Evolutionary conservation across 1,140 invertebrate genomes (phyloP).

Genomic region (Lethrus apterus): DNA sequence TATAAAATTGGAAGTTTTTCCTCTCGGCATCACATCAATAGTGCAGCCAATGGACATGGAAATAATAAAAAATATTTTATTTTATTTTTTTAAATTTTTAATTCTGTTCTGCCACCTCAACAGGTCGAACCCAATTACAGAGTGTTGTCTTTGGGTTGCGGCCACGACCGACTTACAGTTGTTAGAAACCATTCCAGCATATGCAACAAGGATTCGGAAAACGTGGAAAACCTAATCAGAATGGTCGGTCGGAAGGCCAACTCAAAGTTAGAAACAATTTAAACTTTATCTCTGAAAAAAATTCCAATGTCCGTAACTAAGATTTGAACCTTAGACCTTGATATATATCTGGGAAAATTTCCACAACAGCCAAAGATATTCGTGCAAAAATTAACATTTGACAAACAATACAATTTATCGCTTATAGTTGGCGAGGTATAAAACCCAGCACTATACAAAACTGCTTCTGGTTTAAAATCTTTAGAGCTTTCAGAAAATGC

Average conservation of each 20-base stretch:
- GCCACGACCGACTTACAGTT: no score
- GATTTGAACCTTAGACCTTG: slow-evolving; percentile 3
- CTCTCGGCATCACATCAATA: slow-evolving; percentile 7
- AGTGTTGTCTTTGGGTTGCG: no score
- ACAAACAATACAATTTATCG: not conserved
- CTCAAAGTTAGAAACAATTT: no score
- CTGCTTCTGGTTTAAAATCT: not conserved
- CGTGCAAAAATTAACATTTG: slow-evolving; percentile 3
- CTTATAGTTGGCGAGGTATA: slow-evolving; percentile 4
- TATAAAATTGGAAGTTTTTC: slow-evolving; percentile 7
- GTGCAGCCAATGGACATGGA: slow-evolving; percentile 4
- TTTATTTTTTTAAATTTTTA: no score
- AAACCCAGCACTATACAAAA: slow-evolving; percentile 7
- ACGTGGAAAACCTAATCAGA: no score
- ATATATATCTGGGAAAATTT: not conserved
- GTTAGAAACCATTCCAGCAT: no score
- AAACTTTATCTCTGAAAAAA: no score
- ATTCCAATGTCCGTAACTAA: no score
- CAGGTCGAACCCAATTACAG: no score
- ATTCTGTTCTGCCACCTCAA: no score
- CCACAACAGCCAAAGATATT: slow-evolving; percentile 1
- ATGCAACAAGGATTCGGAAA: no score
- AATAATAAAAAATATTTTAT: slow-evolving; percentile 6
- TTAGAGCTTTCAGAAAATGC: not conserved
- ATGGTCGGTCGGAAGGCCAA: no score